Base-by-base conservation (phyloP, 2,113 vertebrate species). In the Cisticola juncidis region DNA sequence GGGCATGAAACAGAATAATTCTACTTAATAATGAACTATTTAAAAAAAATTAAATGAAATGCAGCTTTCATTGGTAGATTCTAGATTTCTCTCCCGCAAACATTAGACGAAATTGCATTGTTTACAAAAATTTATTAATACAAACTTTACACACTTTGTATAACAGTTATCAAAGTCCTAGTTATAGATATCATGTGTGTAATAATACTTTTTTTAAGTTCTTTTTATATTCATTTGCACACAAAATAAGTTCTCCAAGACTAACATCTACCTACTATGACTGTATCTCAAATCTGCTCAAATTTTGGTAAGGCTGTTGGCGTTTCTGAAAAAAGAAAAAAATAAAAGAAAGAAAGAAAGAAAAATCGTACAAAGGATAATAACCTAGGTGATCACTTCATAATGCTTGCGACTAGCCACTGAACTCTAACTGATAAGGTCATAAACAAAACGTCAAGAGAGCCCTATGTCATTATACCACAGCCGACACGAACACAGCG, bases 101-200 rank as follows among this genome's bases (percentile, higher is more conserved):
- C 98, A 99, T 98, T 99, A 99, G 98, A 99, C 99, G 60, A 98
- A 98, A 98, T 98, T 98, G 98, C 98, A 98, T 99, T 99, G 99
- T 99, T 99, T 99, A 99, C 98, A 99, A 99, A 99, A 99, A 99
- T 99, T 99, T 99, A 99, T 99, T 99, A 98, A 99, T 99, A 99
- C 98, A 99, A 99, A 99, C 98, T 98, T 99, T 99, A 99, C 99
- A 99, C 98, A 99, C 98, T 98, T 98, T 98, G 97, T 98, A 98
- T 98, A 98, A 99, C 99, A 99, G 98, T 99, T 98, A 98, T 99
- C 98, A 99, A 98, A 98, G 98, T 97, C 98, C 98, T 99, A 98
- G 90, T 98, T 98, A 97, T 98, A 98, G 97, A 98, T 98, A 98
- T 98, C 95, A 98, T 98, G 98, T 99, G 98, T 98, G 98, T 99